phyloP scores from a whole-genome alignment of 2,113 vertebrate genomes.

The Aspidoscelis tigris region DNA sequence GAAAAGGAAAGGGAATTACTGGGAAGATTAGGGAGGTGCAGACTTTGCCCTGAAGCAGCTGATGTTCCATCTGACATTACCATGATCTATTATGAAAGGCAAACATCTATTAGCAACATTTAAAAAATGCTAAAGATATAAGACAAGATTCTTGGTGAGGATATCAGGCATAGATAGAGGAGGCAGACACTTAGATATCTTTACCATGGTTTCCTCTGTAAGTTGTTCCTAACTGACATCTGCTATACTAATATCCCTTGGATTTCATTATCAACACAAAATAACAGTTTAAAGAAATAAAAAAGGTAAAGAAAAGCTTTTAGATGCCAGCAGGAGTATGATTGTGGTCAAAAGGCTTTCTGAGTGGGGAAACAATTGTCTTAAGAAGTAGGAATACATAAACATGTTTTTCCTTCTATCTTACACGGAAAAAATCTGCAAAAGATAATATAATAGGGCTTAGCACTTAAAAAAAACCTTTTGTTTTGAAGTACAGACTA shows the following conservation, averaged over 20 bases:
- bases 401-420: neutral
- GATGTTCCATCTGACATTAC: slow-evolving; percentile 89
- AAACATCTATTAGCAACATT: slow-evolving; percentile 27
- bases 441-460: neutral
- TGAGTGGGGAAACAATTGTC: neutral
- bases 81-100: slow-evolving; percentile 79
- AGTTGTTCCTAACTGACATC: neutral
- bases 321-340: neutral
- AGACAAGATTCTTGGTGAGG: neutral
- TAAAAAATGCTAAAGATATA: neutral
- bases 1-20: slow-evolving; percentile 83
- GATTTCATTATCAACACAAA: slow-evolving; percentile 1
- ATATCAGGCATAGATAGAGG: neutral
- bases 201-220: neutral
- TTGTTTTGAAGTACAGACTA: neutral
- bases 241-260: slow-evolving; percentile 16
- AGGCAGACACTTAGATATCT: neutral
- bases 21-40: slow-evolving; percentile 86
- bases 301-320: neutral
- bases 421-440: no score
- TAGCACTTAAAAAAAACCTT: neutral
- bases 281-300: neutral
- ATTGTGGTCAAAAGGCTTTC: neutral
- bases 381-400: neutral
- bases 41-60: slow-evolving; percentile 84